Base-by-base conservation (phyloP, 1,140 invertebrate genomes). In the Leptinotarsa texana region DNA sequence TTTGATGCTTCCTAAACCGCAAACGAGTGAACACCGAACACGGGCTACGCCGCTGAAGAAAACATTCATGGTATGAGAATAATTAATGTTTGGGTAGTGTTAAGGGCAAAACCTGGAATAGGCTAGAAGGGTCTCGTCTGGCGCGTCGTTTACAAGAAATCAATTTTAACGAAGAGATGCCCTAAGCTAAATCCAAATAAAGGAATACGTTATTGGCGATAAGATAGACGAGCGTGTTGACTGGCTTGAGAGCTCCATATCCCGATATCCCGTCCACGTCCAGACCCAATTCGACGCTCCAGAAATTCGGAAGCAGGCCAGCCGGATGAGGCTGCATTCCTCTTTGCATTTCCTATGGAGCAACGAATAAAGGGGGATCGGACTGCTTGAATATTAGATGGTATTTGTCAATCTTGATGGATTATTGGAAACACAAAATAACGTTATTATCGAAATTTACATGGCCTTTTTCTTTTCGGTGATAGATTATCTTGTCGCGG, bases 11-110 rank as follows among this genome's bases (percentile, higher is more conserved):
- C 13, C 51, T 57, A 57, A 57, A 57, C 51, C 51, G 51, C 51
- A 57, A 57, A 57, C 51, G 51, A 57, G 51, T 57, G 51, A 57
- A 57, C 51, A 57, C 51, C 51, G 51, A 15, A 18, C 51, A 3
- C 15, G 15, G 15, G n/a, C 63, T 4, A 17, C 63, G 15, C 24
- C 21, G 63, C 17, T 15, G 63, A 65, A 75, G 81, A 83, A 83
- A 81, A 84, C 82, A 80, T 81, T 79, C 76, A 80, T 74, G 80
- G 81, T 76, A 78, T 72, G 78, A 80, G 80, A 83, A 73, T 77
- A 83, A 83, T 83, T 82, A 83, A 83, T 83, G 81, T 83, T 81
- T 77, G 76, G 75, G 76, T 76, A 79, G 75, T 76, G 76, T 76
- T 78, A 72, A 73, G 78, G 73, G 76, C 18, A 69, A 74, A 78